A percentile compares a stretch with the other conserved stretches of the same genome.
Evolutionary conservation across 2,113 vertebrate genomes (phyloP).

Genomic region (Myrmecobius fasciatus): DNA sequence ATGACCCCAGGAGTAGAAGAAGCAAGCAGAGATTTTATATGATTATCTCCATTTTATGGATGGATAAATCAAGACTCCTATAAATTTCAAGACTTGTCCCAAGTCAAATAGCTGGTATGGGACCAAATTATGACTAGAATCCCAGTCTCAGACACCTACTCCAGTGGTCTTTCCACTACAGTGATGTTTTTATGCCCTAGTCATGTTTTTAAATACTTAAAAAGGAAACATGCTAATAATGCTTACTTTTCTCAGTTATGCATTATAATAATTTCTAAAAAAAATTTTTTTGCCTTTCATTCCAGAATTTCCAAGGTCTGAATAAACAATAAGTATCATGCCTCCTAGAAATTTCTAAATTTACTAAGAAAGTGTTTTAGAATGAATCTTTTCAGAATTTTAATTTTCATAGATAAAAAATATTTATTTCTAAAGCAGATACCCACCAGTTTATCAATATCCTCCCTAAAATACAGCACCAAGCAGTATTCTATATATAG

Average conservation of each 20-base stretch:
- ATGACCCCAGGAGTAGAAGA: conserved; percentile 13
- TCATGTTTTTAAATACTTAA: conserved; percentile 18
- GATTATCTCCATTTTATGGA: conserved; percentile 40
- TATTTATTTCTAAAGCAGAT: conserved; percentile 32
- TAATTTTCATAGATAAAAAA: conserved; percentile 42
- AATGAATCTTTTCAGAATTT: conserved; percentile 40
- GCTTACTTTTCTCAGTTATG: not conserved
- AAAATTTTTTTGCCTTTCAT: conserved; percentile 12
- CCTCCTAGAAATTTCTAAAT: conserved; percentile 1
- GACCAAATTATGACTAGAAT: not conserved
- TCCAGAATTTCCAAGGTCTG: not conserved
- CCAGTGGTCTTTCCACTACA: not conserved
- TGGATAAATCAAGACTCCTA: conserved; percentile 37
- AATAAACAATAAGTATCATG: conserved; percentile 11
- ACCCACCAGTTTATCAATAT: not conserved
- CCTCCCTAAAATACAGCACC: not conserved
- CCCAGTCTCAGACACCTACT: not conserved
- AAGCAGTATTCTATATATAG: not conserved
- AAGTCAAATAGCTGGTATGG: conserved; percentile 32
- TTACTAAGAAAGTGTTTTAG: conserved; percentile 30
- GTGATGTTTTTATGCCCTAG: not conserved
- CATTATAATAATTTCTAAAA: conserved; percentile 3
- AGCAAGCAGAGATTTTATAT: not conserved
- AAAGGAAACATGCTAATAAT: not conserved
- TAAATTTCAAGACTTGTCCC: not conserved